A percentile compares a stretch with the other conserved stretches of the same genome.
Evolutionary conservation across 2,888 invertebrate species (phyloP).

Genomic region (Calameuta filiformis): DNA sequence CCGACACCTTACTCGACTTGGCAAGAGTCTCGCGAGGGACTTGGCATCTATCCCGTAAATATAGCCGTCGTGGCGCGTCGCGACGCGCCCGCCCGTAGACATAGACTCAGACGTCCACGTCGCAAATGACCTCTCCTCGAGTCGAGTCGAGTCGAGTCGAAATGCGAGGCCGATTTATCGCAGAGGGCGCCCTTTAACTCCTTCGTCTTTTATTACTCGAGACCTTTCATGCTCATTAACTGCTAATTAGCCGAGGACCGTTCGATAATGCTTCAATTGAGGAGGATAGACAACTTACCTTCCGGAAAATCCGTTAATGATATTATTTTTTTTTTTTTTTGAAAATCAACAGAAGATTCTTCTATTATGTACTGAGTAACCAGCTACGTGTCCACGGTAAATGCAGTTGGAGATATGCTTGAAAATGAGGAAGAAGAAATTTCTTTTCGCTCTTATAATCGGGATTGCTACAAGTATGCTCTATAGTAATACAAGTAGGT

Average conservation of each 20-base stretch:
- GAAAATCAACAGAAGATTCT: background rate
- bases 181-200: background rate
- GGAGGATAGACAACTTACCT: background rate
- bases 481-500: background rate
- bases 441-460: background rate
- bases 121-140: background rate
- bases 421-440: background rate
- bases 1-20: slow-evolving; percentile 61
- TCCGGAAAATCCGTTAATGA: background rate
- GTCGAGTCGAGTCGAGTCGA: background rate
- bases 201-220: background rate
- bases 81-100: background rate
- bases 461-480: background rate
- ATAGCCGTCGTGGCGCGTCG: slow-evolving; percentile 37
- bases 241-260: background rate
- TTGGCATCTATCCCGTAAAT: slow-evolving; percentile 43
- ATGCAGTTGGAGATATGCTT: background rate
- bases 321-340: background rate
- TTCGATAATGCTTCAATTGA: background rate
- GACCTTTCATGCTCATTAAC: background rate
- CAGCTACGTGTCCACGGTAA: background rate
- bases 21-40: slow-evolving; percentile 41
- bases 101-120: background rate
- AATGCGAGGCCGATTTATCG: background rate
- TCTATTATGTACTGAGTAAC: background rate